Base-by-base conservation (phyloP, 1,140 invertebrate species). In the Campoletis sonorensis region DNA sequence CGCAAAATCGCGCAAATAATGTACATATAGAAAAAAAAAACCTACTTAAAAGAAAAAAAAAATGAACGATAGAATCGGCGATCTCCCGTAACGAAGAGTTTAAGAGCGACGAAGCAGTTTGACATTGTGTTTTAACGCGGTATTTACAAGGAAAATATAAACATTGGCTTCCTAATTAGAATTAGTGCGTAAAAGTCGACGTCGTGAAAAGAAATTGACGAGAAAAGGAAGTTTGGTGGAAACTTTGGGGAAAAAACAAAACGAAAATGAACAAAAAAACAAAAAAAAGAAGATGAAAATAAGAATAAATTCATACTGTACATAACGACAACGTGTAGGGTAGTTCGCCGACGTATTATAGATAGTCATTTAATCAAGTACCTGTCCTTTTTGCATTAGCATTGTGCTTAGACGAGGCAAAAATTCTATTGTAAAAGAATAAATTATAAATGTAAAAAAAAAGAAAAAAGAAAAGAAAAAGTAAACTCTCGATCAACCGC, bases 321-420 rank as follows among this genome's bases (percentile, higher is more conserved):
- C 71, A 73, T 73, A 75, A 27, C 18, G 23, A 73, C 33, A 37
- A 49, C 45, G 21, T 30, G 13, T 75, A 54, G 45, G 16, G 16
- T 54, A 1, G 23, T 45, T 45, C 33, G 49, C 26, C 72, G 72
- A 54, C 49, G 61, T 64, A 64, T 27, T n/a, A 26, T 75, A 75
- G 72, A 75, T 75, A 75, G 72, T 75, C 33, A 75, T 75, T 75
- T 75, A 64, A 75, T 75, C 72, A 58, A 75, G 72, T 75, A 75
- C 72, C 72, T 75, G 72, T 75, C 72, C 72, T 75, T 33, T 23
- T 40, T 75, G 72, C 72, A 72, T 72, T 72, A 72, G 70, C 8
- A 27, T 26, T 64, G 21, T 23, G 23, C 51, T 27, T 64, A 64
- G 61, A 64, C n/a, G 23, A 64, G 23, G 26, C 26, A 64, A 26